Evolutionary conservation across 2,797 vertebrate species (phyloP).

Genomic region (Crax fasciolata): DNA sequence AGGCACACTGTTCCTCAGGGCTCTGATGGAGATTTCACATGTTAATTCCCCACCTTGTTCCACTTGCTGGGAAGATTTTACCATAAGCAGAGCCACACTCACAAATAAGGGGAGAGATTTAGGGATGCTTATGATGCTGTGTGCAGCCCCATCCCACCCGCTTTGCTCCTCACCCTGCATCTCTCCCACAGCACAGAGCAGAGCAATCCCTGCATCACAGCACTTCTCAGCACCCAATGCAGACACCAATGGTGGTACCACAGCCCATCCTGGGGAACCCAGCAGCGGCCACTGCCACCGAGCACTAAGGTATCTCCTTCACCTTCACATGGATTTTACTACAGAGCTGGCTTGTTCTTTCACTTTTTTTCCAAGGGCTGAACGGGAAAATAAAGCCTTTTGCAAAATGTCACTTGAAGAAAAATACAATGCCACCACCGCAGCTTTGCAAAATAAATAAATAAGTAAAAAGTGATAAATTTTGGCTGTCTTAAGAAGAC

Average conservation of each 20-base stretch:
- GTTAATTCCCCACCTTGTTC: neutral
- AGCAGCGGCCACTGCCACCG: neutral
- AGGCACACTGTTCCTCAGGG: neutral
- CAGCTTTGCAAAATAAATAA: slow-evolving; percentile 67
- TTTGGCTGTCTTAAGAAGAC: slow-evolving; percentile 82
- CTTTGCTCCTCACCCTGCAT: neutral
- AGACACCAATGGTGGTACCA: neutral
- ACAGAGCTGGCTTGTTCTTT: neutral
- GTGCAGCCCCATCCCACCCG: neutral
- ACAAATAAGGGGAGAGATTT: neutral
- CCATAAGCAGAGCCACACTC: neutral
- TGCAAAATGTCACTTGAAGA: slow-evolving; percentile 75
- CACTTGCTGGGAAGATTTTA: neutral
- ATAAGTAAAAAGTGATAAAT: slow-evolving; percentile 80
- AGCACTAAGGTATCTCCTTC: neutral
- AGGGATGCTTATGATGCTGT: rapidly evolving
- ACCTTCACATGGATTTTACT: neutral
- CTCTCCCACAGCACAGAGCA: neutral
- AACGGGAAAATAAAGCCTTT: slow-evolving; percentile 73
- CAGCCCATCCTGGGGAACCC: neutral
- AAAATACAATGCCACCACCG: slow-evolving; percentile 70
- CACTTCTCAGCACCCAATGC: neutral
- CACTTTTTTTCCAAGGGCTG: slow-evolving; percentile 35
- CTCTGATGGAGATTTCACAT: neutral
- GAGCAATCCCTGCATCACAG: neutral